These are phyloP conservation scores for Pandemis corylana DNA, from an alignment of 2,888 invertebrate species.

Conservation along the genomic window DNA sequence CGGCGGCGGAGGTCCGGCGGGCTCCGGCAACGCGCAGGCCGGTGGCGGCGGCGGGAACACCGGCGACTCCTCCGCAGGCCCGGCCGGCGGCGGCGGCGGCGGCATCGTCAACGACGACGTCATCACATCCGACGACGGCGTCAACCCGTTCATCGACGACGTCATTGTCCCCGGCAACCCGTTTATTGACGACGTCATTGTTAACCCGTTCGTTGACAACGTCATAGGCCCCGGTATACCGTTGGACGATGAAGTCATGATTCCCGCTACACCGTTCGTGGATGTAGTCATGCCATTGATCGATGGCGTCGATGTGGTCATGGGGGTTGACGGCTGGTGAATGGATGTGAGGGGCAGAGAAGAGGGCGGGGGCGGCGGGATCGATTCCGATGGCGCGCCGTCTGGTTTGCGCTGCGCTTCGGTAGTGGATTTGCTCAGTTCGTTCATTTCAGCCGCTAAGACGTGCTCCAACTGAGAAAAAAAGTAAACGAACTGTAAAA, in stretches of 20 bases:
- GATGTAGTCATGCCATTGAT: slow-evolving; percentile 58
- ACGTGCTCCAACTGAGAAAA: slow-evolving; percentile 73
- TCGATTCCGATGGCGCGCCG: slow-evolving; percentile 76
- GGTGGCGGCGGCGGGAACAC: slow-evolving; percentile 66
- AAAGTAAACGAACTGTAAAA: no score
- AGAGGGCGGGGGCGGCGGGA: slow-evolving; percentile 71
- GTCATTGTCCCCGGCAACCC: slow-evolving; percentile 39
- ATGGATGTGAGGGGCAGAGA: slow-evolving; percentile 67
- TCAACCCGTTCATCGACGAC: slow-evolving; percentile 37
- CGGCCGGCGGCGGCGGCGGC: slow-evolving; percentile 63
- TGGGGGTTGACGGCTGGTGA: slow-evolving; percentile 58
- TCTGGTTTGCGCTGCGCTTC: slow-evolving; percentile 77
- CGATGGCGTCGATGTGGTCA: slow-evolving; percentile 59
- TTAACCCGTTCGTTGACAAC: slow-evolving; percentile 36
- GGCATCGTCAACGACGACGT: slow-evolving; percentile 64
- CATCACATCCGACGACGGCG: slow-evolving; percentile 58
- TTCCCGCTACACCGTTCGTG: slow-evolving; percentile 47
- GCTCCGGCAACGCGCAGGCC: slow-evolving; percentile 89
- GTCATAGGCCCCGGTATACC: slow-evolving; percentile 41
- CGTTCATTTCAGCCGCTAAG: slow-evolving; percentile 76
- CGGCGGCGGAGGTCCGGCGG: slow-evolving; percentile 90
- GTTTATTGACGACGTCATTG: slow-evolving; percentile 45
- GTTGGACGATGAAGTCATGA: slow-evolving; percentile 50
- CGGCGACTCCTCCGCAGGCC: slow-evolving; percentile 58
- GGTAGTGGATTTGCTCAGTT: slow-evolving; percentile 69